phyloP scores from a whole-genome alignment of 2,113 vertebrate species.

The Rhizomys pruinosus region DNA sequence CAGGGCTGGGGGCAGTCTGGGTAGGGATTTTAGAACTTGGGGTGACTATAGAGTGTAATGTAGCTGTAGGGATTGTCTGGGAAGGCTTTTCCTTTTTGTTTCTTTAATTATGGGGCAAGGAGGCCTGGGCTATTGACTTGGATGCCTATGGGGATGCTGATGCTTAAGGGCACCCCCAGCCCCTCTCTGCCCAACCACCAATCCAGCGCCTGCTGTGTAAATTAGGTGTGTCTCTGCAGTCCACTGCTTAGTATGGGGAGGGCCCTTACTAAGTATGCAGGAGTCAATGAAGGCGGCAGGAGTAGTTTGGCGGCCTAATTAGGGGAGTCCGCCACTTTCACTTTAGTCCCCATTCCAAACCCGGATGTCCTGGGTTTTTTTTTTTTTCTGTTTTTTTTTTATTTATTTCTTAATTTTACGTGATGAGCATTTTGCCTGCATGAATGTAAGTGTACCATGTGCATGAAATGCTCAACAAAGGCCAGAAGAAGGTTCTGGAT shows the following conservation, averaged over 20 bases:
- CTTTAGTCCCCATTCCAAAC: neutral
- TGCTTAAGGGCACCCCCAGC: too few species aligned
- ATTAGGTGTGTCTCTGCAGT: neutral
- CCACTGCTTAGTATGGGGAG: neutral
- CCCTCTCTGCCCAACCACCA: too few species aligned
- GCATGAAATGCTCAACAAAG: too few species aligned
- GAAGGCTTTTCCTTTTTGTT: neutral
- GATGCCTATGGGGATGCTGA: neutral
- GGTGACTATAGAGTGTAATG: neutral
- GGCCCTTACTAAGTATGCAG: conserved; percentile 33
- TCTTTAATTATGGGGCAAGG: neutral
- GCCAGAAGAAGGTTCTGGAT: too few species aligned
- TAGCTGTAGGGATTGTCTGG: neutral
- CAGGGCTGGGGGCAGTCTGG: neutral
- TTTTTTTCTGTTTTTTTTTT: too few species aligned
- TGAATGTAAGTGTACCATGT: too few species aligned
- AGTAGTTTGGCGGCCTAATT: neutral
- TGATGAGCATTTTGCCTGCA: too few species aligned
- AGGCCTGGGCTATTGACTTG: neutral
- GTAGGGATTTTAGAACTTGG: conserved; percentile 1
- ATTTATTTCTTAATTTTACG: too few species aligned
- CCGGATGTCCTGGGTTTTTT: too few species aligned
- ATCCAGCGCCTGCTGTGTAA: neutral
- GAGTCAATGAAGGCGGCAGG: neutral
- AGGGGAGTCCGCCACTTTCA: neutral